Evolutionary conservation across 2,888 invertebrate genomes (phyloP), one percentile per base, ranked within the genome.

Genomic region (Campoplex nolae): DNA sequence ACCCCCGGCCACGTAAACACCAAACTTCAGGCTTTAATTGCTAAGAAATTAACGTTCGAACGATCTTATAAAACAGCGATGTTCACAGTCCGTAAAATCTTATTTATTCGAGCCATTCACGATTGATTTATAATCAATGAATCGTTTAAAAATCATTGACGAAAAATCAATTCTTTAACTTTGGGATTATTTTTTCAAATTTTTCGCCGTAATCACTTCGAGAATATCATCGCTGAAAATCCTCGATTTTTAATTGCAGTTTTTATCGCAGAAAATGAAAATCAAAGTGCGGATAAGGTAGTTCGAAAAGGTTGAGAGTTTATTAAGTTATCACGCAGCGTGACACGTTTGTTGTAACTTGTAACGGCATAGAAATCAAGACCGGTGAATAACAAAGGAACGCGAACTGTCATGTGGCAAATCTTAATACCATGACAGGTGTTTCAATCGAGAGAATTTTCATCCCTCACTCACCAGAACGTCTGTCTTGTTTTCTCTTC

Each of bases 371-470:
- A 32, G 13, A 9, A 70, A 32, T 16, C 11, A 45, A 48, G 48
- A 71, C 62, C 38, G 38, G 9, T 13, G 82, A 62, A 62, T 51
- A 86, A 83, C 75, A 75, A 79, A 79, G 83, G 82, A 76, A 82
- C 78, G 23, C 23, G 56, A 86, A 71, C 70, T 83, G 77, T 77
- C 74, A 56, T 74, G 68, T 58, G 85, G 77, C 68, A 78, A 82
- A 56, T n/a, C 45, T 79, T 58, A 79, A 76, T 86, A 76, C 68
- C 68, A 76, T 70, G 83, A 79, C 51, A 58, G 67, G 81, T 81
- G 74, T 77, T 73, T 82, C 71, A 82, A 85, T 85, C 85, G 85
- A 35, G 75, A 56, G 78, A 75, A 82, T 74, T 74, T 82, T 85
- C 85, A 82, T 82, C 82, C 78, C 82, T 82, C 82, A 68, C 67